Percentiles rank a stretch among this genome's conserved stretches.
Evolutionary conservation across 2,113 vertebrate species (phyloP).

Genomic region (Motacilla tschutschensis): DNA sequence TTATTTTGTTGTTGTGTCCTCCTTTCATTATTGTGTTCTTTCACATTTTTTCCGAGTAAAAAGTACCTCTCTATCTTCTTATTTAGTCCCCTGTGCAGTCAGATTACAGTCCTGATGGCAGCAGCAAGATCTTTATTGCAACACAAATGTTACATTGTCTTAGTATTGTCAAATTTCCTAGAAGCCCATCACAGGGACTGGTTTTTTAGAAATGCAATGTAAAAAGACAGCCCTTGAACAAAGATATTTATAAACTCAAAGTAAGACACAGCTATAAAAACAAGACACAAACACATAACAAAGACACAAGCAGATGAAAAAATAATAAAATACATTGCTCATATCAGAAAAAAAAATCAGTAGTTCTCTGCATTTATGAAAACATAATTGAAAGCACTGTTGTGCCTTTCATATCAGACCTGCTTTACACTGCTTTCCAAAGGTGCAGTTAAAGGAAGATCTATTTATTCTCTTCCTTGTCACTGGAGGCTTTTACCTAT

Average conservation of each 20-base stretch:
- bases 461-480: neutral
- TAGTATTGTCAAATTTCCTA: neutral
- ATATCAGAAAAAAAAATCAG: neutral
- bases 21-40: neutral
- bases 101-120: neutral
- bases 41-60: neutral
- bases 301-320: neutral
- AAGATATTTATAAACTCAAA: neutral
- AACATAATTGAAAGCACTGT: neutral
- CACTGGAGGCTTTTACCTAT: neutral
- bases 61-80: neutral
- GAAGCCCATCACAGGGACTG: neutral
- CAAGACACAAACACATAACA: neutral
- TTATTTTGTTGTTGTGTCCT: neutral
- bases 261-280: neutral
- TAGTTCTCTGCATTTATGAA: neutral
- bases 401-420: neutral
- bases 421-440: neutral
- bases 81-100: neutral
- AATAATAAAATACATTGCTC: neutral
- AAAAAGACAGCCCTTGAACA: neutral
- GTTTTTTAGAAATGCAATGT: neutral
- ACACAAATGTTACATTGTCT: neutral
- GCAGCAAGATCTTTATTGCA: neutral
- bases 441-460: neutral